phyloP scores from a whole-genome alignment of 2,888 invertebrate genomes.

The Hedychridium roseum region DNA sequence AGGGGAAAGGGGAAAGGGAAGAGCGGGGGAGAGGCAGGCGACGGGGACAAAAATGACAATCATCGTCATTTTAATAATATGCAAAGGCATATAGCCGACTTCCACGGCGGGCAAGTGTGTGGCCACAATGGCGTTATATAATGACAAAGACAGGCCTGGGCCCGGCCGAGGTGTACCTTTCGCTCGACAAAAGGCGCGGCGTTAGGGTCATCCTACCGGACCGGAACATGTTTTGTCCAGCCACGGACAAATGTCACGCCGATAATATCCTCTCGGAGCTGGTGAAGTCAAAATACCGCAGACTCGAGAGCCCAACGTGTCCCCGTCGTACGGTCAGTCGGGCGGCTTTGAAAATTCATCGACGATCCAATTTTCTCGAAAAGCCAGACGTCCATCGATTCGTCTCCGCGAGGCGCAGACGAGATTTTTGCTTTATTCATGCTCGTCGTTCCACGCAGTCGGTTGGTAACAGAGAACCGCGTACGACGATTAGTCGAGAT shows the following conservation, averaged over 20 bases:
- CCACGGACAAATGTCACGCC: slow-evolving; percentile 54
- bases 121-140: slow-evolving; percentile 64
- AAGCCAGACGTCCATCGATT: too few species aligned
- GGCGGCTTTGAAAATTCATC: too few species aligned
- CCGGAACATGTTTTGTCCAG: slow-evolving; percentile 64
- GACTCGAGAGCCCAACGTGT: too few species aligned
- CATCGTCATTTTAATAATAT: slow-evolving; percentile 64
- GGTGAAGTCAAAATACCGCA: slow-evolving; percentile 51
- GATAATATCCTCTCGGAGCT: slow-evolving; percentile 49
- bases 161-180: slow-evolving; percentile 56
- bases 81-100: slow-evolving; percentile 52
- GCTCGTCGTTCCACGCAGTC: too few species aligned
- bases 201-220: slow-evolving; percentile 64
- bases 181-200: slow-evolving; percentile 64
- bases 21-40: slow-evolving; percentile 24
- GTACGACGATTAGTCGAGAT: too few species aligned
- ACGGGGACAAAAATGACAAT: slow-evolving; percentile 61
- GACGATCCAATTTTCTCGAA: too few species aligned
- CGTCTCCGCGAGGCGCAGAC: too few species aligned
- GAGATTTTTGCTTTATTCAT: too few species aligned
- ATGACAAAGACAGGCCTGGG: slow-evolving; percentile 63
- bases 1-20: slow-evolving; percentile 21
- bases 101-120: slow-evolving; percentile 61
- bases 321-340: too few species aligned
- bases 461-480: too few species aligned